Evolutionary conservation across 2,888 invertebrate species (phyloP), one percentile per base, ranked within the genome.

Genomic region (Mythimna ferrago): DNA sequence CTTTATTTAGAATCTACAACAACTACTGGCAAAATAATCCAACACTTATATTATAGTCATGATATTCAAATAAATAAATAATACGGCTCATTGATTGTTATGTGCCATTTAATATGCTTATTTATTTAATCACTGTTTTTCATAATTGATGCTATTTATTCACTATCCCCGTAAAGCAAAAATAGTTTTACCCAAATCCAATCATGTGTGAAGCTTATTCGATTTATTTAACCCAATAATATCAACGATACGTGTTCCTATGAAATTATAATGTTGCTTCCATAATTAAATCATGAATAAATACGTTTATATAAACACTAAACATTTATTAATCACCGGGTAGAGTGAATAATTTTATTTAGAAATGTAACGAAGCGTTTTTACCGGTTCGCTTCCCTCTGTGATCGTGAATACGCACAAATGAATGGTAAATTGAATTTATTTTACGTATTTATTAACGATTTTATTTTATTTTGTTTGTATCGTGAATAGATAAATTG

Each of bases 311-410:
- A 85, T 85, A 85, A 76, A 73, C 70, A 71, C 65, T 78, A 69
- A 86, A 71, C 57, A 77, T 84, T 78, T 78, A 82, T 79, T 84
- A 86, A 80, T 84, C 80, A 61, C 63, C 1, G 56, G 51, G 54
- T 56, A 41, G 74, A 73, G 71, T 38, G 74, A 61, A 41, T 85
- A 67, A 86, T 83, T 86, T 82, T 83, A 85, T 86, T 86, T 86
- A 76, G 82, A 77, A 73, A 77, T 58, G 54, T 83, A 86, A 86
- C 86, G 86, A 86, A 83, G 74, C 85, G 76, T 85, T 83, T 78
- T 72, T 64, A 66, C 63, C 85, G 70, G 72, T 62, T 74, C 76
- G 70, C 63, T 85, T 77, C 61, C 66, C 75, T 66, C 84, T 80
- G 73, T 85, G 86, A 76, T 86, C 79, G 76, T 84, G 78, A 81